phyloP scores from a whole-genome alignment of 2,888 invertebrate species.

The Aphidoletes aphidimyza region DNA sequence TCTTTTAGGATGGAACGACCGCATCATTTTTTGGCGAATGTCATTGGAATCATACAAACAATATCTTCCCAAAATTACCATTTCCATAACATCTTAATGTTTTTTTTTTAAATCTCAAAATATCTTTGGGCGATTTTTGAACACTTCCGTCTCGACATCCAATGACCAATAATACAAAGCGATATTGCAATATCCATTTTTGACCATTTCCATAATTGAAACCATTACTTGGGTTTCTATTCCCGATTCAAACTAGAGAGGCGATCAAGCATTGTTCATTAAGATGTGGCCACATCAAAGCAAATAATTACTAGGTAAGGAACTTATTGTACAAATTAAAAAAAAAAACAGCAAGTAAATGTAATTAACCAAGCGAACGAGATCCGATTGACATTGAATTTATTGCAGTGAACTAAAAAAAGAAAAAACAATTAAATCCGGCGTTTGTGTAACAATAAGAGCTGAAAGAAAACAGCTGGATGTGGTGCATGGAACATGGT shows the following conservation, averaged over 20 bases:
- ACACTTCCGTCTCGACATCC: neutral
- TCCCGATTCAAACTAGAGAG: too few species aligned
- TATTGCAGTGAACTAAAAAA: neutral
- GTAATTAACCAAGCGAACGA: neutral
- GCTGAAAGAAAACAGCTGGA: too few species aligned
- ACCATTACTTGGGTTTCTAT: too few species aligned
- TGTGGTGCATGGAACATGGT: too few species aligned
- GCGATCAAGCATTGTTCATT: too few species aligned
- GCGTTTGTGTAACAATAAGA: neutral
- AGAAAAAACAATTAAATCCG: neutral
- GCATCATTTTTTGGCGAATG: neutral
- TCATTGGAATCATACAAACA: neutral
- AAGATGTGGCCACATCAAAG: too few species aligned
- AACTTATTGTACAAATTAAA: neutral
- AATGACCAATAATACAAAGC: neutral
- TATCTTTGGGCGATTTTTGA: constrained; percentile 7
- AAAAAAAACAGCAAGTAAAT: neutral
- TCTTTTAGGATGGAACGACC: too few species aligned
- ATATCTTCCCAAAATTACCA: neutral
- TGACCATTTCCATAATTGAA: too few species aligned
- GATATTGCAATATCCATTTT: neutral
- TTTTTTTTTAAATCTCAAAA: neutral
- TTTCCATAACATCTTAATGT: too few species aligned
- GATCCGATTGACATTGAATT: neutral
- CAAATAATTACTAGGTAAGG: too few species aligned